A percentile compares a stretch with the other conserved stretches of the same genome.
phyloP scores from a whole-genome alignment of 2,113 vertebrate genomes.

The Tetrao urogallus region DNA sequence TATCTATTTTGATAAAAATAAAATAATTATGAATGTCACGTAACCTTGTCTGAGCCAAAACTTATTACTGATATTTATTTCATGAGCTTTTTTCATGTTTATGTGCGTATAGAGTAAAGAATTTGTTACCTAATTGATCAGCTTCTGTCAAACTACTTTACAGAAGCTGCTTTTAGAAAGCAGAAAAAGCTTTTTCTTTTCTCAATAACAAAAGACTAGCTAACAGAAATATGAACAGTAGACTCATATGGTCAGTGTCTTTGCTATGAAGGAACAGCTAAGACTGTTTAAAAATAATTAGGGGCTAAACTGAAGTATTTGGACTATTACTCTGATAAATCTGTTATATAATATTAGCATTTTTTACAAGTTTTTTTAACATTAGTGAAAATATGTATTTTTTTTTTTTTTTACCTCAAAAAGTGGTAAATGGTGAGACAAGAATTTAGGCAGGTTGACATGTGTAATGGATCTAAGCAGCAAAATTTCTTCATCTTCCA shows the following conservation, averaged over 20 bases:
- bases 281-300: background rate
- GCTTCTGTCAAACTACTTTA: background rate
- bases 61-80: background rate
- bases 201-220: background rate
- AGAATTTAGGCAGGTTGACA: conserved; percentile 92
- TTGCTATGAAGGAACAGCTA: background rate
- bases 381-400: background rate
- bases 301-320: background rate
- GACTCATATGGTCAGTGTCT: background rate
- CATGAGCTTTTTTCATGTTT: background rate
- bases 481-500: conserved; percentile 91
- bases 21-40: background rate
- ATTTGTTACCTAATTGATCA: background rate
- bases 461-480: conserved; percentile 91
- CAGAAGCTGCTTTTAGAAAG: background rate
- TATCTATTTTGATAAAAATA: background rate
- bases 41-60: background rate
- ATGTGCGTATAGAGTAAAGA: background rate
- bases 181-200: background rate
- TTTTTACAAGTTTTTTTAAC: background rate
- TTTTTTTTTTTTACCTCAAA: conserved; percentile 84
- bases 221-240: background rate
- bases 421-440: conserved; percentile 90
- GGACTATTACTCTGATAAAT: background rate
- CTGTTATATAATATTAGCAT: background rate